Evolutionary conservation across 2,797 vertebrate genomes (phyloP), one percentile per base, ranked within the genome.

Genomic region (Amblyraja radiata): DNA sequence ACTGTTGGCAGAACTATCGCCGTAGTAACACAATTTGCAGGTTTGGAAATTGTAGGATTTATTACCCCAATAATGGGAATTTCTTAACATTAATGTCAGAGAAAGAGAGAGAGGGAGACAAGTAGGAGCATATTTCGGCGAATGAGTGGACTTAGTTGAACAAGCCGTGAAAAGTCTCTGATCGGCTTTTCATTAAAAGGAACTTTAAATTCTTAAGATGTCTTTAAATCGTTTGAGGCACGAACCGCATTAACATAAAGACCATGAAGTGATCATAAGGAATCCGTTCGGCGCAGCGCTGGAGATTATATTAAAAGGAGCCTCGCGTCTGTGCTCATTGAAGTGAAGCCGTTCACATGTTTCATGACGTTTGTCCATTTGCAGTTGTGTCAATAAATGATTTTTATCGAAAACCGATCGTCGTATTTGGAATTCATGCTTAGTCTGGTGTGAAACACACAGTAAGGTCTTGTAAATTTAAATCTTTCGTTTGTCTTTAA

Each of bases 51-150:
- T 92, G 90, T 92, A 92, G 73, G 90, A 46, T 92, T 92, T 92
- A 92, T 92, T 92, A 92, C 90, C 71, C 68, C 90, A 46, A 73
- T 92, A 74, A 92, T 92, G 65, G 68, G 90, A 92, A 92, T 92
- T 92, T 92, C 90, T 92, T 92, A 92, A 92, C 90, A 92, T 92
- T 92, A 92, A 92, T 73, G 90, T 92, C 90, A 92, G 23, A 58
- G 78, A 78, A 77, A 80, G 78, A 92, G 23, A 58, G 78, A 78
- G 77, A 80, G 78, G 76, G 90, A 74, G 90, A 92, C 90, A 92
- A 76, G 90, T 92, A 74, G 21, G 39, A 92, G 90, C 90, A 76
- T 21, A 92, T 92, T 92, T 92, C 71, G 46, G 23, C 11, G 90
- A 92, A 74, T 74, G 90, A 54, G 39, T 54, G 90, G 71, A 46